A percentile compares a stretch with the other conserved stretches of the same genome.
These are phyloP conservation scores for Falco cherrug DNA, from an alignment of 2,797 vertebrate genomes.

Conservation along the genomic window DNA sequence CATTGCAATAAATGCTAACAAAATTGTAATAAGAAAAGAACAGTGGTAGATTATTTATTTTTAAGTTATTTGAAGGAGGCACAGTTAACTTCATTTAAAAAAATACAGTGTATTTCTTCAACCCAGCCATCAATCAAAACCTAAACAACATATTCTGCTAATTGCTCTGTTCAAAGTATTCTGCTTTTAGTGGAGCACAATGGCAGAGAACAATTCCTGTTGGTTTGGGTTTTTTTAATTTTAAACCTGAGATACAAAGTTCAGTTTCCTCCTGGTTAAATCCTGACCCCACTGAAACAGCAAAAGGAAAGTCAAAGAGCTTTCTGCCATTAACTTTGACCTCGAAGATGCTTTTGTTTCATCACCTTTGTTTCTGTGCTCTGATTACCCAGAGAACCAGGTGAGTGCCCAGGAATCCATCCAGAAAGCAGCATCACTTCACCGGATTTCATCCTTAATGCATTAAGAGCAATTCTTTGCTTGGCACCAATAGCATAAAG, in stretches of 20 bases:
- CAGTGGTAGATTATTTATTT: not conserved
- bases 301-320: not conserved
- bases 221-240: not conserved
- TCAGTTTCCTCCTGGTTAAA: not conserved
- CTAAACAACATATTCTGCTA: not conserved
- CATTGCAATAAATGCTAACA: not conserved
- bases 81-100: not conserved
- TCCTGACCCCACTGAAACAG: not conserved
- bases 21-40: not conserved
- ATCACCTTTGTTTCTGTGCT: not conserved
- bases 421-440: not conserved
- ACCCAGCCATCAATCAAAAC: not conserved
- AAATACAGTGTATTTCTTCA: not conserved
- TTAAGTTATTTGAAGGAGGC: not conserved
- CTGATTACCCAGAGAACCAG: not conserved
- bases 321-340: not conserved
- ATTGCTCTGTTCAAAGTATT: not conserved
- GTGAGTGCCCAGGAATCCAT: not conserved
- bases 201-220: not conserved
- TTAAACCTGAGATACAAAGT: not conserved
- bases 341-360: not conserved
- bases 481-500: not conserved
- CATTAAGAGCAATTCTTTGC: not conserved
- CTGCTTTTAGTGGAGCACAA: not conserved
- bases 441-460: not conserved